phyloP scores from a whole-genome alignment of 1,140 invertebrate species.

The Drosophila pectinifera region DNA sequence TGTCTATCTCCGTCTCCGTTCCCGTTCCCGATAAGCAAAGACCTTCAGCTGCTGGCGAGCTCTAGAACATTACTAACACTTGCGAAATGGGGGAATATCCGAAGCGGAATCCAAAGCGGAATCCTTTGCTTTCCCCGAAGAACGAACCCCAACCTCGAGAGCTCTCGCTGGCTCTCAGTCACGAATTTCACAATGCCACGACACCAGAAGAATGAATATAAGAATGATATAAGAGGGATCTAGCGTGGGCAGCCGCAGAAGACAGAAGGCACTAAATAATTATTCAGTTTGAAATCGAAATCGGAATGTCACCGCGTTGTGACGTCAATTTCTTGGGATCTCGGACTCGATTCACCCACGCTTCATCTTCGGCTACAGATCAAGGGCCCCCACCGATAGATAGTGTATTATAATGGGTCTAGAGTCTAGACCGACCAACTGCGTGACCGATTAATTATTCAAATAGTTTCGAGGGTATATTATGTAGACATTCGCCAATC shows the following conservation, averaged over 20 bases:
- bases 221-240: constrained; percentile 48
- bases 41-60: constrained; percentile 26
- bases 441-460: constrained; percentile 68
- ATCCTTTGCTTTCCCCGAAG: constrained; percentile 13
- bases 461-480: constrained; percentile 55
- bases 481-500: constrained; percentile 48
- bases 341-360: constrained; percentile 32
- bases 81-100: constrained; percentile 27
- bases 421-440: constrained; percentile 54
- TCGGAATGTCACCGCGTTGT: constrained; percentile 34
- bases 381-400: constrained; percentile 29
- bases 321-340: constrained; percentile 59
- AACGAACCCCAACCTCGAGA: constrained; percentile 1
- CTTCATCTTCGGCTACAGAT: constrained; percentile 18
- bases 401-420: constrained; percentile 19
- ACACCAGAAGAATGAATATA: constrained; percentile 53
- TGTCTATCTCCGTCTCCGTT: constrained; percentile 15
- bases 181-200: constrained; percentile 74
- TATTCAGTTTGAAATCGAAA: constrained; percentile 27
- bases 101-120: not conserved
- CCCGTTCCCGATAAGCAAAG: constrained; percentile 40
- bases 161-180: constrained; percentile 5
- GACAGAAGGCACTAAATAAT: not conserved
- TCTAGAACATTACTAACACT: constrained; percentile 45
- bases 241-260: constrained; percentile 35